Evolutionary conservation across 1,140 invertebrate genomes (phyloP), one percentile per base, ranked within the genome.

Genomic region (Zaprionus camerounensis): DNA sequence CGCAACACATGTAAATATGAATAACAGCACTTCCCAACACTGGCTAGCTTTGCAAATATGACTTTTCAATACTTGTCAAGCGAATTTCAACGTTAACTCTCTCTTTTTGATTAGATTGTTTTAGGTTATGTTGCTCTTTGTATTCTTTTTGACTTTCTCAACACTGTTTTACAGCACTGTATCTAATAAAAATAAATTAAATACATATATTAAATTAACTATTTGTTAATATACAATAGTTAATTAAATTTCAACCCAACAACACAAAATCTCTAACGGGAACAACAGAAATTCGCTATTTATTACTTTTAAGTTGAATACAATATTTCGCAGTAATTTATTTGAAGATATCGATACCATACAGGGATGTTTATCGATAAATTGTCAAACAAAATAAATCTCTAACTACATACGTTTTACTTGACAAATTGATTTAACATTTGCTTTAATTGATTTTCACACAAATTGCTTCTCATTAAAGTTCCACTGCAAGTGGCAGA

Each of bases 11-110:
- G 17, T 51, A 49, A 22, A 49, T 49, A 22, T 12, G 46, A 12
- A 9, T 49, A 12, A 49, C 24, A 17, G n/a, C 53, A 22, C 38
- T 22, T 49, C 28, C 66, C 51, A 71, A 46, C 61, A 71, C 59
- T 70, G 57, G 56, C 9, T 5, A 9, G 3, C 66, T 7, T 13
- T n/a, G 12, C 24, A 63, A 44, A 15, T 24, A 11, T 13, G 20
- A 51, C 20, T 51, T 20, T 20, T 31, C 44, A 20, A 56, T 24
- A 56, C 53, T 56, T 12, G 11, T 22, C 46, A 13, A 13, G n/a
- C 2, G 4, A 12, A 51, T 13, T 24, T 24, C 12, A 34, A 34
- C 11, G 46, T 1, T 13, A 22, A 7, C 5, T 7, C 9, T 46
- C 9, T 28, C 7, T 55, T 3, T 64, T 64, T 11, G 9, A 11